Conservation (phyloP, 2,797 vertebrate species). For the Silurus aristotelis region DNA sequence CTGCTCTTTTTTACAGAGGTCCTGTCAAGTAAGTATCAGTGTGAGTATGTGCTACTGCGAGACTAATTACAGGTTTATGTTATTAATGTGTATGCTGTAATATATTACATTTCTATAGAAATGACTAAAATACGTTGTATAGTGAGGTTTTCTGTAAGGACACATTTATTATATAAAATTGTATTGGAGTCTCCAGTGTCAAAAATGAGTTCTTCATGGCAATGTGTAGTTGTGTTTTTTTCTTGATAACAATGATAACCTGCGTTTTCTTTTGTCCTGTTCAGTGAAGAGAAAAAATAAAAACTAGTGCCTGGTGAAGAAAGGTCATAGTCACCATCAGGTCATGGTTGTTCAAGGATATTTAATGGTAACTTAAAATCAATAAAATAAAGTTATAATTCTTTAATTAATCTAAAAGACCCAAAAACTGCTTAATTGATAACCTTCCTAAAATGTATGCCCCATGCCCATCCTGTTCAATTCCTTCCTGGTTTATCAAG, state of each 20-base stretch:
- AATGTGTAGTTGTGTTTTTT: not conserved
- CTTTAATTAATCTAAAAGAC: too few species aligned
- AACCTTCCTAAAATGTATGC: not conserved
- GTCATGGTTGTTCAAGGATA: too few species aligned
- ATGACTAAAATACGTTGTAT: not conserved
- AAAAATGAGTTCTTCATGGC: not conserved
- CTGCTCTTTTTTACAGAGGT: not conserved
- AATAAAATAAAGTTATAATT: too few species aligned
- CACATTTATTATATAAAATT: not conserved
- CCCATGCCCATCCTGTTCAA: not conserved
- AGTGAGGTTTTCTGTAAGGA: not conserved
- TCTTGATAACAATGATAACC: not conserved
- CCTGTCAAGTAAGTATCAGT: slow-evolving; percentile 4
- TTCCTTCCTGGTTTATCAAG: not conserved
- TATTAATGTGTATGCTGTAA: not conserved
- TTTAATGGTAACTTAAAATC: too few species aligned
- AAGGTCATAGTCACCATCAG: too few species aligned
- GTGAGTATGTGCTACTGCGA: not conserved
- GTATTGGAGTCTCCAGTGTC: not conserved
- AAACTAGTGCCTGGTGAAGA: too few species aligned
- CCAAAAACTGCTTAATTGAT: not conserved
- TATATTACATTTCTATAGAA: not conserved
- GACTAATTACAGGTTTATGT: not conserved
- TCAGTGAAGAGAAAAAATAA: not conserved
- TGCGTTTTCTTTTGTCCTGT: not conserved